phyloP scores from a whole-genome alignment of 2,888 invertebrate genomes.

The Cinara cedri region DNA sequence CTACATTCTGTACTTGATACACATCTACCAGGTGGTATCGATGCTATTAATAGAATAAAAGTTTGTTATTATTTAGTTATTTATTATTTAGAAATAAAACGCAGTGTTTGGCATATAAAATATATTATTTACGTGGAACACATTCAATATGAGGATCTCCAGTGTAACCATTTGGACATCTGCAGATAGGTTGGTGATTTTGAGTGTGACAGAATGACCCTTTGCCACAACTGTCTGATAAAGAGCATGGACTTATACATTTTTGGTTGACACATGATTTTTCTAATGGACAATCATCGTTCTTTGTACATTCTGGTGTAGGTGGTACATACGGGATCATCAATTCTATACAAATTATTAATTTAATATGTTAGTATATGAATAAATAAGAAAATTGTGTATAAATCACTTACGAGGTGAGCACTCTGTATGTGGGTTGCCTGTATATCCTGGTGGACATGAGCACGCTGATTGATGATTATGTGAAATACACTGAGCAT shows the following conservation, averaged over 20 bases:
- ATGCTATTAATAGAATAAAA: slow-evolving; percentile 66
- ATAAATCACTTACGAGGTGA: slow-evolving; percentile 65
- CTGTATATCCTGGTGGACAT: slow-evolving; percentile 78
- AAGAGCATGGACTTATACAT: slow-evolving; percentile 79
- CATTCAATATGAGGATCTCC: slow-evolving; percentile 78
- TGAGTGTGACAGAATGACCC: slow-evolving; percentile 84
- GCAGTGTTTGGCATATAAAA: slow-evolving; percentile 13
- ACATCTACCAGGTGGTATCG: slow-evolving; percentile 74
- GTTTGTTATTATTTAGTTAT: neutral
- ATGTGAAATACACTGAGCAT: slow-evolving; percentile 78
- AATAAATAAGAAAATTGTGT: neutral
- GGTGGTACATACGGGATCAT: slow-evolving; percentile 62
- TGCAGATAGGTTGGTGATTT: slow-evolving; percentile 77
- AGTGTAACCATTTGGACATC: slow-evolving; percentile 78
- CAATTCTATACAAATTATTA: slow-evolving; percentile 53
- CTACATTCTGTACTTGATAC: slow-evolving; percentile 81
- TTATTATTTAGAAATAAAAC: neutral
- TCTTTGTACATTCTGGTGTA: slow-evolving; percentile 75
- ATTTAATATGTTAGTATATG: neutral
- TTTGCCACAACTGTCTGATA: slow-evolving; percentile 74
- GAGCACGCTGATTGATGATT: slow-evolving; percentile 79
- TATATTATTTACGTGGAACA: slow-evolving; percentile 75
- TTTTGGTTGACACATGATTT: slow-evolving; percentile 76
- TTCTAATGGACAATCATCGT: slow-evolving; percentile 78
- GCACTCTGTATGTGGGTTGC: slow-evolving; percentile 81